Evolutionary conservation across 1,140 invertebrate genomes (phyloP).

Genomic region (Ips typographus): DNA sequence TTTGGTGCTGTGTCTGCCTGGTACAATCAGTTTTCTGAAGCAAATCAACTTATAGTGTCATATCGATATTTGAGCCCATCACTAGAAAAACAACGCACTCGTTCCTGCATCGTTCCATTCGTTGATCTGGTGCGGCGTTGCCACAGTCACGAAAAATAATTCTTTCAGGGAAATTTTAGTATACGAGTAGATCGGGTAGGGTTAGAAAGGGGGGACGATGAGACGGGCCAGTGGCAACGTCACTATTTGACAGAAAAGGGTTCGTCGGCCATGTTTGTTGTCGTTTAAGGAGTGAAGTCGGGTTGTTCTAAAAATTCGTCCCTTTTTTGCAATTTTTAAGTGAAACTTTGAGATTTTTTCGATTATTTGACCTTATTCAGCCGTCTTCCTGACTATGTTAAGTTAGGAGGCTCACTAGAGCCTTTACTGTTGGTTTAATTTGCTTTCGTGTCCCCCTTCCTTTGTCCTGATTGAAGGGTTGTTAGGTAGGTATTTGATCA

Average conservation of each 20-base stretch:
- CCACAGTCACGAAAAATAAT: too few relatives aligned
- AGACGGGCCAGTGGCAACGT: background rate
- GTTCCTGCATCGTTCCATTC: too few relatives aligned
- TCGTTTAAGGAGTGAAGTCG: slow-evolving; percentile 59
- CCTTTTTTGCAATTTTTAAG: slow-evolving; percentile 37
- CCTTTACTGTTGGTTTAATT: slow-evolving; percentile 6
- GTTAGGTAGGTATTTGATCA: slow-evolving; percentile 44
- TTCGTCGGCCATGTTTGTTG: slow-evolving; percentile 62
- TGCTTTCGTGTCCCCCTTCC: slow-evolving; percentile 15
- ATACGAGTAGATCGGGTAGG: too few relatives aligned
- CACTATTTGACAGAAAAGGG: slow-evolving; percentile 4
- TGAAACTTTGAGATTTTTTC: slow-evolving; percentile 33
- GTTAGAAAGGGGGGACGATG: too few relatives aligned
- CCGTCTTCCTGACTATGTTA: slow-evolving; percentile 30
- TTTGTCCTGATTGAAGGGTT: slow-evolving; percentile 32
- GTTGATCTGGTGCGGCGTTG: too few relatives aligned
- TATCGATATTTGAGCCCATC: too few relatives aligned
- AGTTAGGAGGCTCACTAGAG: slow-evolving; percentile 32
- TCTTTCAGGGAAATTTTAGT: too few relatives aligned
- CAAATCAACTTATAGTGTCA: too few relatives aligned
- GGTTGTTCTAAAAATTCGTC: slow-evolving; percentile 43
- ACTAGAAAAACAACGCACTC: too few relatives aligned
- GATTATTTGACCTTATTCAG: slow-evolving; percentile 15
- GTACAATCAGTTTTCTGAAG: too few relatives aligned
- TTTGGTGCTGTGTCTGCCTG: too few relatives aligned